phyloP scores from a whole-genome alignment of 2,113 vertebrate genomes.

The Thunnus thynnus region DNA sequence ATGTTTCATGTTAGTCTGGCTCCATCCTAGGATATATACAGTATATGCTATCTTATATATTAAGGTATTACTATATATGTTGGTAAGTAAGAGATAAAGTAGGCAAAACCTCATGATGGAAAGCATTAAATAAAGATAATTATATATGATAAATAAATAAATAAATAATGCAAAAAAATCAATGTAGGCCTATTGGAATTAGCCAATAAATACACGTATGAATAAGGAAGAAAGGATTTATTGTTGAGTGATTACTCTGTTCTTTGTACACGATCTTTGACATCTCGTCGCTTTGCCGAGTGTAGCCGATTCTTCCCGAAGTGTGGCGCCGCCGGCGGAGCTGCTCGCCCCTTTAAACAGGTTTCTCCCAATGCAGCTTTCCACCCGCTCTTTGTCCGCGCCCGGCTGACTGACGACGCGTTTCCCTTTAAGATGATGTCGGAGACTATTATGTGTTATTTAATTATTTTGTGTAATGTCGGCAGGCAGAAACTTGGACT shows the following conservation, averaged over 20 bases:
- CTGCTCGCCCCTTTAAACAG: constrained; percentile 43
- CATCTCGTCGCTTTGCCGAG: constrained; percentile 52
- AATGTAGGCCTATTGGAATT: too few species aligned
- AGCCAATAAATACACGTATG: too few species aligned
- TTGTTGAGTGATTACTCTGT: accelerated
- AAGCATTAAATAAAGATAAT: too few species aligned
- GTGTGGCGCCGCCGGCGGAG: constrained; percentile 41
- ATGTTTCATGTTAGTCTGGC: too few species aligned
- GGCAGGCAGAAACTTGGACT: constrained; percentile 48
- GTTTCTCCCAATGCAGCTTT: constrained; percentile 53
- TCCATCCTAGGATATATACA: too few species aligned
- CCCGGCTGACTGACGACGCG: constrained; percentile 35
- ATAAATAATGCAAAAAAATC: too few species aligned
- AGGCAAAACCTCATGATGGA: too few species aligned
- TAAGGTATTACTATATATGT: too few species aligned
- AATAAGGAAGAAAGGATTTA: background rate
- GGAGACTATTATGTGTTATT: constrained; percentile 34
- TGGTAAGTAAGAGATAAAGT: too few species aligned
- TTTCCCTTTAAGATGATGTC: constrained; percentile 61
- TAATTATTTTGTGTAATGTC: constrained; percentile 53
- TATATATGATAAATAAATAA: too few species aligned
- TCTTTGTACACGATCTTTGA: constrained; percentile 15
- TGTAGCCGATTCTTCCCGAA: constrained; percentile 70
- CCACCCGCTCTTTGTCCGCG: constrained; percentile 67
- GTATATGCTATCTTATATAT: too few species aligned